phyloP scores from a whole-genome alignment of 2,113 vertebrate genomes.

The Dolichallabes microphthalmus region DNA sequence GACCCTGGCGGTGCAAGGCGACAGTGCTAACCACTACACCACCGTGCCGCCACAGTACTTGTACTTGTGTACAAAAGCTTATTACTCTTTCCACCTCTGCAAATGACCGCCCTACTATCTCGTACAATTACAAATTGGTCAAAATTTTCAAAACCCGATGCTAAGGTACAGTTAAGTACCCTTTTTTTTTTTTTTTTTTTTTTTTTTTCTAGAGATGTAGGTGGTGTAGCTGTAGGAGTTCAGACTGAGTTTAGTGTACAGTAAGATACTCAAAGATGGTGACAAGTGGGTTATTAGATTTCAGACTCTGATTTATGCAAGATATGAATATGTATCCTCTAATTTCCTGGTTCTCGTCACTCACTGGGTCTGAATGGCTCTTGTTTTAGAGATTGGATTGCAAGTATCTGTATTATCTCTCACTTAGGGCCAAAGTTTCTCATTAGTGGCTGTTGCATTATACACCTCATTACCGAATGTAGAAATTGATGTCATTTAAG shows the following conservation, averaged over 20 bases:
- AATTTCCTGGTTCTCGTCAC: constrained; percentile 51
- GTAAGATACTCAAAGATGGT: neutral
- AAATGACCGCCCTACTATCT: too few species aligned
- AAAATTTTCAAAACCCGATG: too few species aligned
- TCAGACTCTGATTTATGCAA: neutral
- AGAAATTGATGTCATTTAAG: constrained; percentile 19
- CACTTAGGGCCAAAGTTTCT: constrained; percentile 47
- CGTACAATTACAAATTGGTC: too few species aligned
- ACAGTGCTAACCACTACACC: too few species aligned
- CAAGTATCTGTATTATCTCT: constrained; percentile 57
- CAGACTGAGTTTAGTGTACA: neutral
- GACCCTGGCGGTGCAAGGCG: too few species aligned
- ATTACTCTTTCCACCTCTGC: too few species aligned
- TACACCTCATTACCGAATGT: neutral
- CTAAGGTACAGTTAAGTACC: too few species aligned
- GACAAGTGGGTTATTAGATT: neutral
- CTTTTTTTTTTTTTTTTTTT: too few species aligned
- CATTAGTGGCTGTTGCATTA: constrained; percentile 53
- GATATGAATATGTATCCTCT: neutral
- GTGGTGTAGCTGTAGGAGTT: neutral
- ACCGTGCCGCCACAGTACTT: too few species aligned
- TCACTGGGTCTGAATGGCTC: constrained; percentile 56
- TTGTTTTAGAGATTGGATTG: constrained; percentile 62
- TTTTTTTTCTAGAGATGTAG: neutral
- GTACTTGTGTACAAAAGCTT: too few species aligned